Conservation (phyloP, 1,140 invertebrate species). For the Agrypnia vestita region DNA sequence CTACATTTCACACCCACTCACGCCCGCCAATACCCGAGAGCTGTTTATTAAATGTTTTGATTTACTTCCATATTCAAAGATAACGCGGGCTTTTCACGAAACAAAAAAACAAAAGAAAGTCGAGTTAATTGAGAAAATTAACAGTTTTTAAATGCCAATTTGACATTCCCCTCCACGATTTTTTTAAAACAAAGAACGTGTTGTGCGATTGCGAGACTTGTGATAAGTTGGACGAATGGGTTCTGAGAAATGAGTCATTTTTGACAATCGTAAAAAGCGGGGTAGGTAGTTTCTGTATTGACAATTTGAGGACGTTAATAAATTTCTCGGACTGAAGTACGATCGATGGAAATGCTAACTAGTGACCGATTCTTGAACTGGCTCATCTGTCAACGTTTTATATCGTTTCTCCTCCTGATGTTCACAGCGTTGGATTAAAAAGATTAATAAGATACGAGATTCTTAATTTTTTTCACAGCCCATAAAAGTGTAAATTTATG, state of each 20-base stretch:
- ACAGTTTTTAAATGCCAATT: constrained; percentile 37
- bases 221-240: constrained; percentile 28
- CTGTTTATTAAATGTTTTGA: constrained; percentile 36
- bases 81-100: constrained; percentile 27
- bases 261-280: no score
- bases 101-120: constrained; percentile 30
- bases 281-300: no score
- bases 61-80: constrained; percentile 35
- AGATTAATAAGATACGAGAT: no score
- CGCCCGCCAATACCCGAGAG: background rate
- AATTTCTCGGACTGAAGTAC: no score
- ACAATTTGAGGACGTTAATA: no score
- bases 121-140: constrained; percentile 37
- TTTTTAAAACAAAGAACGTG: constrained; percentile 36
- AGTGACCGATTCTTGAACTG: no score
- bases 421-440: no score
- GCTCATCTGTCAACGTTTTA: no score
- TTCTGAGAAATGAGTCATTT: background rate
- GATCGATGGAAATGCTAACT: no score
- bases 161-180: background rate
- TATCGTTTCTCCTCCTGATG: no score
- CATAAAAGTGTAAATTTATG: no score
- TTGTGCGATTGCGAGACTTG: constrained; percentile 8
- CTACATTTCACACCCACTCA: constrained; percentile 6
- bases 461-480: no score